Percentiles rank a stretch among this genome's conserved stretches.
Conservation (phyloP, 2,888 invertebrate species). For the Mythimna albipuncta region DNA sequence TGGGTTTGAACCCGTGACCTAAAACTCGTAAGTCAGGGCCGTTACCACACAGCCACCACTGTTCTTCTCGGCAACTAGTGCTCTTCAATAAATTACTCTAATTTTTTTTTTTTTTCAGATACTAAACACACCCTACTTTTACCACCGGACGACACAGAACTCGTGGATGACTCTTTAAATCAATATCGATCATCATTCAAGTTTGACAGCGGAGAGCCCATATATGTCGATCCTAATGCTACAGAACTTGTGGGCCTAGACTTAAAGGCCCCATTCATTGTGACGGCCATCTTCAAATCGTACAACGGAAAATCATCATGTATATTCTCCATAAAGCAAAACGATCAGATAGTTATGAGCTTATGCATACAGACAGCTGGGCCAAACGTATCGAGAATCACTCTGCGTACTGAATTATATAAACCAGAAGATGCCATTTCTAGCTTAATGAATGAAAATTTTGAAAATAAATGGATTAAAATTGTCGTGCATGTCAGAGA, state of each 20-base stretch:
- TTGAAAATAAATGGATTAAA: slow-evolving; percentile 59
- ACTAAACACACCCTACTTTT: not conserved
- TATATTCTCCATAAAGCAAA: slow-evolving; percentile 75
- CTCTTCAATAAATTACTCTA: not conserved
- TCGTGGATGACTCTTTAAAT: not conserved
- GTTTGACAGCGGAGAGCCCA: not conserved
- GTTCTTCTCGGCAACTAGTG: no score
- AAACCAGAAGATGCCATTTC: slow-evolving; percentile 11
- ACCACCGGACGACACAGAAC: not conserved
- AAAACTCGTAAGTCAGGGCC: no score
- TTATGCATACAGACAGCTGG: slow-evolving; percentile 66
- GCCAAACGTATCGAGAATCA: slow-evolving; percentile 51
- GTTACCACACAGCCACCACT: no score
- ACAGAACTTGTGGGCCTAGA: slow-evolving; percentile 31
- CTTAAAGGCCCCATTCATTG: slow-evolving; percentile 72
- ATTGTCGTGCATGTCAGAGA: slow-evolving; percentile 65
- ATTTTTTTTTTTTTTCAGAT: slow-evolving; percentile 37
- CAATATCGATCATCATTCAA: not conserved
- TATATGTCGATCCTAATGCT: not conserved
- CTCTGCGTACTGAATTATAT: slow-evolving; percentile 43
- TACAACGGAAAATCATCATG: slow-evolving; percentile 64
- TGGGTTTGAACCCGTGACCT: no score
- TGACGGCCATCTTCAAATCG: slow-evolving; percentile 73
- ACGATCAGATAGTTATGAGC: slow-evolving; percentile 60
- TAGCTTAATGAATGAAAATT: slow-evolving; percentile 15